phyloP scores from a whole-genome alignment of 37 sponge, comb jelly and placozoan genomes.

The Oscarella lobularis region DNA sequence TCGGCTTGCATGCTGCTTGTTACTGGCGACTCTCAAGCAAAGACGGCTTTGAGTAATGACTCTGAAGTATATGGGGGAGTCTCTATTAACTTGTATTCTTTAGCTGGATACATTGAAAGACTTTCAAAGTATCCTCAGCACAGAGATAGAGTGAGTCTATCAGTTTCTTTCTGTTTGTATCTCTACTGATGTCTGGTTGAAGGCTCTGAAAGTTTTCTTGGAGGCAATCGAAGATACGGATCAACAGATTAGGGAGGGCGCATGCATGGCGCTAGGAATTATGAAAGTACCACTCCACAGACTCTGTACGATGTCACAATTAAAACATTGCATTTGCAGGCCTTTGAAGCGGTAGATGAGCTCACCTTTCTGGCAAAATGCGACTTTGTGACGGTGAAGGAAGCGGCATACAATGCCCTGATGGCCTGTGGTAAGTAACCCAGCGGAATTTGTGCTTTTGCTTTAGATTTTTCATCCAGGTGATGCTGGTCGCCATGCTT shows the following conservation, averaged over 20 bases:
- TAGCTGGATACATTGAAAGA: background rate
- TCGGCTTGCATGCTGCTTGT: no score
- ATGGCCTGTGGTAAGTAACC: background rate
- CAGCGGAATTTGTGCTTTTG: background rate
- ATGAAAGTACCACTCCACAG: background rate
- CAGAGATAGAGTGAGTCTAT: no score
- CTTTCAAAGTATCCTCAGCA: background rate
- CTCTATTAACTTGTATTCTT: no score
- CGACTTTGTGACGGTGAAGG: conserved; percentile 1
- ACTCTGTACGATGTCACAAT: background rate
- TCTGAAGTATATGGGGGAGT: no score
- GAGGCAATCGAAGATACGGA: background rate
- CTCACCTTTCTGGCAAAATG: background rate
- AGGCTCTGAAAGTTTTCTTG: background rate
- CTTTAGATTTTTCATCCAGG: background rate
- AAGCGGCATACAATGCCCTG: background rate
- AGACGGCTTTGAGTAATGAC: no score
- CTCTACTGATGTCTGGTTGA: no score
- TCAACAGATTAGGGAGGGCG: background rate
- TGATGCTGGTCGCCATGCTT: background rate
- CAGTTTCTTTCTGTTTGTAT: no score
- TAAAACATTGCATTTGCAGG: background rate
- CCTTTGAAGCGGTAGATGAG: background rate
- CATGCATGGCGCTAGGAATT: background rate
- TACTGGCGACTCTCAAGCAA: no score